Percentiles rank a stretch among this genome's conserved stretches.
phyloP scores from a whole-genome alignment of 2,113 vertebrate genomes.

The Corythornis cristatus region DNA sequence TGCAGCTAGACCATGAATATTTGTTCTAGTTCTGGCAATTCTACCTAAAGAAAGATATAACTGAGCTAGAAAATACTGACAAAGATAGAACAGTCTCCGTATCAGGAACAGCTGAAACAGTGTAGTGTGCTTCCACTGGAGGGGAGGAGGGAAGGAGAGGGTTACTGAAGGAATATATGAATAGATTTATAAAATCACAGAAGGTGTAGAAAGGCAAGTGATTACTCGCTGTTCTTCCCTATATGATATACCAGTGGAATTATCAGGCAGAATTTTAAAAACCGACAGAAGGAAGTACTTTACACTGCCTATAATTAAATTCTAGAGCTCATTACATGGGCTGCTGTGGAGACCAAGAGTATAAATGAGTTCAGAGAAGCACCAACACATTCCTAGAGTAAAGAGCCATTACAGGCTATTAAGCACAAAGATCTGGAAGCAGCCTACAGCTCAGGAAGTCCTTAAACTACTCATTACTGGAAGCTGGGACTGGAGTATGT shows the following conservation, averaged over 20 bases:
- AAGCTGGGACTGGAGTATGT: constrained; percentile 26
- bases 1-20: neutral
- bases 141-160: no score
- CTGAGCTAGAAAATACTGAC: neutral
- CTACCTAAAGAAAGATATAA: neutral
- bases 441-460: constrained; percentile 47
- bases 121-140: neutral
- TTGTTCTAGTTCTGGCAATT: neutral
- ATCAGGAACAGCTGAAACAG: neutral
- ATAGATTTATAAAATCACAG: neutral
- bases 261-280: constrained; percentile 32
- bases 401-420: constrained; percentile 40
- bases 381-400: constrained; percentile 58
- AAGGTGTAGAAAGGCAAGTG: constrained; percentile 8
- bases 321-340: neutral
- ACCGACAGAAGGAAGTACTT: constrained; percentile 54
- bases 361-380: constrained; percentile 45
- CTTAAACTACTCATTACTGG: constrained; percentile 51
- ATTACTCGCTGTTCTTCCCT: neutral
- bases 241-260: constrained; percentile 8
- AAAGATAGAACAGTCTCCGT: neutral
- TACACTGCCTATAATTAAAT: constrained; percentile 35
- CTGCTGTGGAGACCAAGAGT: constrained; percentile 27
- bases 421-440: constrained; percentile 34
- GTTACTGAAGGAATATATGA: neutral